Conservation (phyloP, 2,888 invertebrate genomes). For the Catotricha subobsoleta region DNA sequence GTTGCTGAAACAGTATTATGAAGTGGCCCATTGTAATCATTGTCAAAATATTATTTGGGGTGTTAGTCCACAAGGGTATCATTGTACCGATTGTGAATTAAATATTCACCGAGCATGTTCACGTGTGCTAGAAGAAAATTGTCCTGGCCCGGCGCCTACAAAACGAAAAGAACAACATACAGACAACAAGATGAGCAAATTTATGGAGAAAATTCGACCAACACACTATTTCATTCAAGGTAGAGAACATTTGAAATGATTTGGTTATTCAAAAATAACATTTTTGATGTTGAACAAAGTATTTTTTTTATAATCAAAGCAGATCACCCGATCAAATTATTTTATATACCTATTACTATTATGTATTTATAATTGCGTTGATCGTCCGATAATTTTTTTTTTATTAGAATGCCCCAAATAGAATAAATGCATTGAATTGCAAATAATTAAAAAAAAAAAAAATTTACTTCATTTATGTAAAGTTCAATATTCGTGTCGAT, state of each 20-base stretch:
- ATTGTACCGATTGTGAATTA: conserved; percentile 80
- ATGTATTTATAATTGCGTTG: no score
- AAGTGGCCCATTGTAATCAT: conserved; percentile 81
- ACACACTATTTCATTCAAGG: conserved; percentile 13
- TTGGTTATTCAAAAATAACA: conserved; percentile 7
- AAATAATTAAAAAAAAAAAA: not conserved
- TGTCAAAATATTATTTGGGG: conserved; percentile 88
- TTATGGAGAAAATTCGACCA: conserved; percentile 45
- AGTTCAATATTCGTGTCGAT: not conserved
- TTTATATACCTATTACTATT: no score
- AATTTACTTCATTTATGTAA: conserved; percentile 5
- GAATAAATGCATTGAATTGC: not conserved
- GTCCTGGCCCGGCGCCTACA: conserved; percentile 48
- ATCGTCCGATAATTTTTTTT: no score
- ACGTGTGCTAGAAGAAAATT: conserved; percentile 59
- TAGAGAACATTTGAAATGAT: conserved; percentile 5
- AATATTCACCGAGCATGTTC: conserved; percentile 74
- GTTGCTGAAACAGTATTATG: conserved; percentile 70
- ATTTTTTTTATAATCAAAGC: no score
- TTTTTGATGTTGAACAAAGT: conserved; percentile 1
- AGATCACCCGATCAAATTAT: no score
- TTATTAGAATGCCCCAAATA: no score
- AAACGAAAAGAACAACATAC: conserved; percentile 38
- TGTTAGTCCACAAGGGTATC: conserved; percentile 90
- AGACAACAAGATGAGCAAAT: conserved; percentile 51